Evolutionary conservation across 2,888 invertebrate genomes (phyloP), one percentile per base, ranked within the genome.

Genomic region (Dicycla oo): DNA sequence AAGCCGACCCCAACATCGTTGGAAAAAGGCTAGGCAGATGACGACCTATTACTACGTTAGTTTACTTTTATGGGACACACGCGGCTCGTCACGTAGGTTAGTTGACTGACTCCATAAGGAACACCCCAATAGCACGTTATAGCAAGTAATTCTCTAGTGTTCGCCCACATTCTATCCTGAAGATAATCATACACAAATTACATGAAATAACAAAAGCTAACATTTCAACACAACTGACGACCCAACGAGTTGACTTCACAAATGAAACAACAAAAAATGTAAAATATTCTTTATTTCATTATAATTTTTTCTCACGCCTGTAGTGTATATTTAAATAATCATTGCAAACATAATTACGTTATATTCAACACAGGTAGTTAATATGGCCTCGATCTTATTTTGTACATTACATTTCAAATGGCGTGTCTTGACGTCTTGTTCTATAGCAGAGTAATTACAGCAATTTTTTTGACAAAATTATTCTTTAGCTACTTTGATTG

Each of bases 281-380:
- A 81, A 82, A 82, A 87, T 79, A 85, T 82, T 79, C 74, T 88
- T 85, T 88, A 87, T 81, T 88, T 43, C 61, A 80, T 80, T 84
- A 85, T 82, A 85, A 81, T 78, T 83, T 82, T 84, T 85, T 78
- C 83, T 75, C 84, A 86, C 83, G 78, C 74, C 64, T 75, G 78
- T 78, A 80, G 56, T 63, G 64, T 74, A 51, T 69, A 75, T 66
- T 75, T 77, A 77, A 80, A 77, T 69, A 75, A 80, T 68, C 34
- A 78, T 70, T 74, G 77, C 65, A 73, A 61, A 73, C 71, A 69
- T 70, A 73, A 69, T 69, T 68, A 79, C 71, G 71, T 77, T 75
- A 71, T 57, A 81, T 69, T 66, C 74, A 81, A 81, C 80, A 65
- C 61, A 71, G 57, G 69, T 78, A 75, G 73, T 72, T 81, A 80